phyloP scores from a whole-genome alignment of 2,113 vertebrate genomes.

The Neogale vison region DNA sequence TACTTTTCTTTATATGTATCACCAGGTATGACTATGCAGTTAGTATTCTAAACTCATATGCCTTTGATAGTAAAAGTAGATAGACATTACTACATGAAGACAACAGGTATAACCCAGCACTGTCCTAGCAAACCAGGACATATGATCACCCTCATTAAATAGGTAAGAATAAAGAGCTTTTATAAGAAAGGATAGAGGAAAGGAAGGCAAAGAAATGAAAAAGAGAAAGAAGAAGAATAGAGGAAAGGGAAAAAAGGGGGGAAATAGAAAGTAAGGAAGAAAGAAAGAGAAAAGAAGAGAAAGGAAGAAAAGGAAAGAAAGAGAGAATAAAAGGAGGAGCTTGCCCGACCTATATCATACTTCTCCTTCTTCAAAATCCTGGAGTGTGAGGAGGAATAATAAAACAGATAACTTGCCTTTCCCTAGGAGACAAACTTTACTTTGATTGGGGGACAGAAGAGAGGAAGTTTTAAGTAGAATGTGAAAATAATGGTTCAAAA shows the following conservation, averaged over 20 bases:
- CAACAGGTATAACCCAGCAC: background rate
- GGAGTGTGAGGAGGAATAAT: background rate
- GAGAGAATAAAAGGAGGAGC: background rate
- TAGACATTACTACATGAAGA: background rate
- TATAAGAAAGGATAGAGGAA: background rate
- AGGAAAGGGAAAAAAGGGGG: background rate
- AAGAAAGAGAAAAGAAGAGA: too few species aligned
- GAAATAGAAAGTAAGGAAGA: background rate
- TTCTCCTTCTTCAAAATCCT: background rate
- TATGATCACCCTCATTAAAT: background rate
- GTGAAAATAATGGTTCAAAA: constrained; percentile 34
- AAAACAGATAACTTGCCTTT: background rate
- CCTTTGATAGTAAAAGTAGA: background rate
- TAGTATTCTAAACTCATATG: background rate
- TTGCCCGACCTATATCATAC: background rate
- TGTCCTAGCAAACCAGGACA: background rate
- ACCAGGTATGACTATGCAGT: background rate
- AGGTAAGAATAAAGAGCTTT: background rate
- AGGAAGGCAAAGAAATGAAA: background rate
- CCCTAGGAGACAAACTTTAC: background rate
- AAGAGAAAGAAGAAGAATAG: background rate
- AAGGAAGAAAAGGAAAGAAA: background rate
- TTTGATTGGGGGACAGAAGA: background rate
- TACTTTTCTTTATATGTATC: background rate
- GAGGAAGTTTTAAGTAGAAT: background rate